These are phyloP conservation scores for Crotophaga sulcirostris DNA, from an alignment of 2,113 vertebrate species.

Conservation along the genomic window DNA sequence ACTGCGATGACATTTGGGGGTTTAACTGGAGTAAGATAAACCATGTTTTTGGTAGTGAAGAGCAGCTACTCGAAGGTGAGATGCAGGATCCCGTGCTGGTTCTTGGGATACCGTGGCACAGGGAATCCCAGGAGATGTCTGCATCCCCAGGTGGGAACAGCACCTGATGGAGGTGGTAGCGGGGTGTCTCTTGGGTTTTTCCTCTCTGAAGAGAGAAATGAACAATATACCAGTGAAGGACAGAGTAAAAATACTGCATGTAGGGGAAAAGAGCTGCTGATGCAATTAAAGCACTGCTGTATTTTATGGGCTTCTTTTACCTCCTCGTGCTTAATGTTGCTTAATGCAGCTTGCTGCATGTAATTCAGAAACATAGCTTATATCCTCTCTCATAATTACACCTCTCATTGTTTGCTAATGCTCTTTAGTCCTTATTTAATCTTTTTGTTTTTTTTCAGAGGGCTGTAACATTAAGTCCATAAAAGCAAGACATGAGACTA, in stretches of 20 bases:
- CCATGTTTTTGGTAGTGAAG: accelerated
- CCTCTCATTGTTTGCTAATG: not conserved
- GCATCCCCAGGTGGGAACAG: not conserved
- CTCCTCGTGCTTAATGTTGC: not conserved
- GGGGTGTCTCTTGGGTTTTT: too few relatives aligned
- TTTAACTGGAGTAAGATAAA: not conserved
- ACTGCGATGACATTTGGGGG: not conserved
- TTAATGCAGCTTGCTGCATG: not conserved
- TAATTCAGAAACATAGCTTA: not conserved
- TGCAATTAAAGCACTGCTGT: not conserved
- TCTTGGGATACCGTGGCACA: not conserved
- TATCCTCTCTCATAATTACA: conserved; percentile 27
- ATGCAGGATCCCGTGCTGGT: too few relatives aligned
- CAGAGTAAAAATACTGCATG: not conserved
- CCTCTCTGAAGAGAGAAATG: not conserved
- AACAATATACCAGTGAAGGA: not conserved
- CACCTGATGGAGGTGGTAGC: accelerated
- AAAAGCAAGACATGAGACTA: not conserved
- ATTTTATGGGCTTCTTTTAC: not conserved
- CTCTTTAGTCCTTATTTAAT: conserved; percentile 23
- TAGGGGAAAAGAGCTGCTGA: not conserved
- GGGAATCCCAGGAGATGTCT: not conserved
- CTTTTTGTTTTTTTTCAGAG: conserved; percentile 19
- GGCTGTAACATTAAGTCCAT: not conserved
- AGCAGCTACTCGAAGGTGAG: not conserved